Evolutionary conservation across 2,888 invertebrate species (phyloP).

Genomic region (Hypselothyrea guttata): DNA sequence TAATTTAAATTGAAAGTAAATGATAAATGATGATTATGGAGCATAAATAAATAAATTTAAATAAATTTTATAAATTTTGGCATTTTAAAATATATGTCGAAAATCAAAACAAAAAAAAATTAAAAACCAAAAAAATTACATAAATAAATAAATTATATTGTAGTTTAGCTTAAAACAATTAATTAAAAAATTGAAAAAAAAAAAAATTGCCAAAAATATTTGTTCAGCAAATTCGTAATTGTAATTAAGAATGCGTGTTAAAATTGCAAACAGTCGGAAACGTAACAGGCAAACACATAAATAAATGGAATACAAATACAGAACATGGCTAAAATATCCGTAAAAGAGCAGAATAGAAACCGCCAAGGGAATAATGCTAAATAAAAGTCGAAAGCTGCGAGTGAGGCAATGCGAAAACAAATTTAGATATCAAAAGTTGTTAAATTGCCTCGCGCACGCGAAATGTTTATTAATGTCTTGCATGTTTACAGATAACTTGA

Average conservation of each 20-base stretch:
- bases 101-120: no score
- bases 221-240: constrained; percentile 28
- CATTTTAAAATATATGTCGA: no score
- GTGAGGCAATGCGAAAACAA: constrained; percentile 64
- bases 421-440: constrained; percentile 80
- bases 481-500: constrained; percentile 80
- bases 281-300: constrained; percentile 32
- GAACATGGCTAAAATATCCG: neutral
- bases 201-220: no score
- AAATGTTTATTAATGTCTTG: constrained; percentile 80
- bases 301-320: constrained; percentile 5
- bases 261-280: constrained; percentile 33
- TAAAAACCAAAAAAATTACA: no score
- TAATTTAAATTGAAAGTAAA: no score
- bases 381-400: constrained; percentile 23
- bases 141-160: no score
- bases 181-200: no score
- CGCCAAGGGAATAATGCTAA: constrained; percentile 29
- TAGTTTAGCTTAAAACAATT: no score
- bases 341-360: constrained; percentile 5
- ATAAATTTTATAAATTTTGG: no score
- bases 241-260: constrained; percentile 25
- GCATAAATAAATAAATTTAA: no score
- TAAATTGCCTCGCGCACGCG: constrained; percentile 81
- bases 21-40: no score